Evolutionary conservation across 2,888 invertebrate genomes (phyloP), one percentile per base, ranked within the genome.

Genomic region (Synergus gifuensis): DNA sequence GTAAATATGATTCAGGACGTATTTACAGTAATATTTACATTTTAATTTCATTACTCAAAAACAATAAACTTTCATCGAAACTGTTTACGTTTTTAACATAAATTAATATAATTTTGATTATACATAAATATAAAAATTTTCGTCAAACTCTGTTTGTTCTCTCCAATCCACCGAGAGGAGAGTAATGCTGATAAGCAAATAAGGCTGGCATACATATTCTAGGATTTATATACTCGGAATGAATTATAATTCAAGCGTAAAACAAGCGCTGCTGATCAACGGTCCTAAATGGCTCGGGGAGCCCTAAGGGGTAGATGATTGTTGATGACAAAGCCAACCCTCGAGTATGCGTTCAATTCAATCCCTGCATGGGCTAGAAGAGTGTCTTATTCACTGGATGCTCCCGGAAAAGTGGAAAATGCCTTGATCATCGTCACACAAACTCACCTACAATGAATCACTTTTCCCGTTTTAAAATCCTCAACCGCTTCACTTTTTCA

Each of bases 351-450:
- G 82, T 87, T 86, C 87, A 83, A 86, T 89, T 86, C 87, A 85
- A 85, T 87, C 83, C 82, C 82, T 88, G 86, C 88, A 88, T 87
- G 83, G 83, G 67, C 46, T 46, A 36, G 80, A 84, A 81, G 83
- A 87, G 85, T 87, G 86, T 88, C 88, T 89, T 88, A 87, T 89
- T 89, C 87, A 88, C 3, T 28, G 3, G 28, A 3, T 18, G n/a
- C 12, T 49, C 28, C 9, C 9, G 49, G 69, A 69, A 69, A 69
- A 82, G 83, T 85, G 78, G 82, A 76, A 67, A 80, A 64, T 46
- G 67, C 44, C 60, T 63, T 78, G 62, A 80, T 81, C 80, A 66
- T 62, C 58, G 77, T 58, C n/a, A 44, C 44, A 44, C 44, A 66
- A 14, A 66, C 12, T 18, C 16, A 12, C 18, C n/a, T 4, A 67